Percentiles rank a stretch among this genome's conserved stretches.
phyloP scores from a whole-genome alignment of 2,113 vertebrate species.

The Cyphomyrus discorhynchus region DNA sequence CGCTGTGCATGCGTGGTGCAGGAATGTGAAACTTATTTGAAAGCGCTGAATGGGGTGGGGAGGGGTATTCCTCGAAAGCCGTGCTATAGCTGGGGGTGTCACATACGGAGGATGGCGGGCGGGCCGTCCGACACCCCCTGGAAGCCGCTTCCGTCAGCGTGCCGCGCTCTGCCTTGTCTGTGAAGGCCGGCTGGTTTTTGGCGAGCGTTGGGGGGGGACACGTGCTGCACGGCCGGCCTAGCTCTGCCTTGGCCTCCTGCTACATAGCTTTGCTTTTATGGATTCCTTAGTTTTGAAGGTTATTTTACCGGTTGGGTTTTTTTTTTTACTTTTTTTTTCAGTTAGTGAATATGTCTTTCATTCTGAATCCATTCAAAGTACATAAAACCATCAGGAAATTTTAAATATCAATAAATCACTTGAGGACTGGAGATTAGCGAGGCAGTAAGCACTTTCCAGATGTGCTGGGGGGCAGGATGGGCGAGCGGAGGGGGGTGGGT shows the following conservation, averaged over 20 bases:
- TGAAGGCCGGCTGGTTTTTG: background rate
- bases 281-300: conserved; percentile 45
- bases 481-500: conserved; percentile 44
- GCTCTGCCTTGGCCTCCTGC: background rate
- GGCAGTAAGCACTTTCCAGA: conserved; percentile 76
- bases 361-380: conserved; percentile 61
- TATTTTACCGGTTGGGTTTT: conserved; percentile 48
- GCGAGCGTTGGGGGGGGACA: background rate
- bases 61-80: background rate
- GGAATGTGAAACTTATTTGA: background rate
- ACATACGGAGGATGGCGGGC: background rate
- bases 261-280: conserved; percentile 53
- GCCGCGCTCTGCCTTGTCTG: background rate
- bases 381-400: conserved; percentile 73
- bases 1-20: conserved; percentile 6
- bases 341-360: conserved; percentile 56
- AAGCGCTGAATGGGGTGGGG: background rate
- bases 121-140: background rate
- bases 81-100: background rate
- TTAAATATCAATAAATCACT: conserved; percentile 80
- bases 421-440: conserved; percentile 74
- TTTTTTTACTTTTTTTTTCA: background rate
- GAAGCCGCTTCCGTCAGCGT: background rate
- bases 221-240: background rate
- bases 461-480: conserved; percentile 64